Base-by-base conservation (phyloP, 2,888 invertebrate species). In the Eugnorisma glareosa region DNA sequence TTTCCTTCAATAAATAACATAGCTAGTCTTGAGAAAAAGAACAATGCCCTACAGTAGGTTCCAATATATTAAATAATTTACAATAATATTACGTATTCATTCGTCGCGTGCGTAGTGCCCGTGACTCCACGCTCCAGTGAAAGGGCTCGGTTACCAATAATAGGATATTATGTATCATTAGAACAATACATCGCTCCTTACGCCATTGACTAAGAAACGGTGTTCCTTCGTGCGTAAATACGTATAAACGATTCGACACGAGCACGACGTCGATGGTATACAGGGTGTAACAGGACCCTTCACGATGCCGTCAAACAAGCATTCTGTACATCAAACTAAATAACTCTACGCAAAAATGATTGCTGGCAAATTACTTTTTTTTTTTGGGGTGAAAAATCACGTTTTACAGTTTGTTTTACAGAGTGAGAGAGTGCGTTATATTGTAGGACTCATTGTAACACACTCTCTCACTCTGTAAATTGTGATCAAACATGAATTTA, bases 81-180 rank as follows among this genome's bases (percentile, higher is more conserved):
- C 63, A 81, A 70, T 73, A 81, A 67, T 63, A 70, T 61, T 35
- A 66, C 67, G 28, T 86, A 85, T 81, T 75, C 76, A 87, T 79
- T 81, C n/a, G 87, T 82, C 54, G 74, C 78, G 67, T 84, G 87
- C 31, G 67, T 75, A 86, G 48, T 24, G n/a, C 35, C 82, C 86
- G 85, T 87, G 74, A 85, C 87, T 81, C 54, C 43, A 84, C 83
- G 87, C 73, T 81, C 54, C 68, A 85, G 18, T 76, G 82, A 73
- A 69, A 82, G 57, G 71, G 75, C 57, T 86, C 28, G 1, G 69
- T 83, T 73, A 76, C 80, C 68, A 69, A 48, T 85, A 78, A 74
- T 71, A 81, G 71, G 59, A 66, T 67, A 73, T 67, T 31, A 54
- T 18, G 63, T 75, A 67, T 73, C 71, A 70, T 69, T 73, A 73